A percentile compares a stretch with the other conserved stretches of the same genome.
These are phyloP conservation scores for Caenorhabditis becei DNA, from an alignment of 2,888 invertebrate genomes.

Conservation along the genomic window DNA sequence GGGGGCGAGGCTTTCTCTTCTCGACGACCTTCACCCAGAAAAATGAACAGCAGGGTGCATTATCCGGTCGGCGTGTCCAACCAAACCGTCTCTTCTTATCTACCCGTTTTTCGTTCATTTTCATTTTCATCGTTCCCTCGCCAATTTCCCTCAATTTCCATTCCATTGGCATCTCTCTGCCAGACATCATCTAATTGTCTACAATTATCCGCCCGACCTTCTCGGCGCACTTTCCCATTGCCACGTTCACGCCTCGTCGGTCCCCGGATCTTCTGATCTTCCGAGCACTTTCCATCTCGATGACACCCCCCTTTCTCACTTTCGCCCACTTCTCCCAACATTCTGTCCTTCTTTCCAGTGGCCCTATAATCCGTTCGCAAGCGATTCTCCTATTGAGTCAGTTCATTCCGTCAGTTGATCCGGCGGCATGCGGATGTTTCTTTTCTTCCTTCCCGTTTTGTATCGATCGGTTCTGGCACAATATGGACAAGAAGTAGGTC, in stretches of 20 bases:
- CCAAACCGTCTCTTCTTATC: constrained; percentile 30
- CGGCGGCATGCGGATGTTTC: constrained; percentile 29
- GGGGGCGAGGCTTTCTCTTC: constrained; percentile 18
- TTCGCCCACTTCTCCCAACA: neutral
- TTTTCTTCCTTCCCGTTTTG: constrained; percentile 37
- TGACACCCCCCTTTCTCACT: constrained; percentile 19
- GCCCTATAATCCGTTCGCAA: constrained; percentile 43
- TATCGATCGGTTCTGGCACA: constrained; percentile 40
- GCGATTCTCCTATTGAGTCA: no score
- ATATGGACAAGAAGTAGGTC: constrained; percentile 25
- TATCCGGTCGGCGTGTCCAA: constrained; percentile 12
- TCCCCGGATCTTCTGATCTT: no score
- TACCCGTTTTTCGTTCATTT: neutral
- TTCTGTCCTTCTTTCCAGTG: constrained; percentile 28
- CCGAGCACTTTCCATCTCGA: constrained; percentile 35
- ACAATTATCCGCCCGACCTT: no score
- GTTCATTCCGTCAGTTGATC: constrained; percentile 18
- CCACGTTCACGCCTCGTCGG: no score
- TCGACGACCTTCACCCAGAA: constrained; percentile 57
- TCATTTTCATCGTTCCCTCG: constrained; percentile 2
- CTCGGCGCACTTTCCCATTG: no score
- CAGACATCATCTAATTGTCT: no score
- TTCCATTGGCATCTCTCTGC: no score
- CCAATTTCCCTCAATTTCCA: constrained; percentile 26
- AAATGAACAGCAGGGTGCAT: constrained; percentile 60